These are phyloP conservation scores for Rhingia rostrata DNA, from an alignment of 2,888 invertebrate species.

Conservation along the genomic window DNA sequence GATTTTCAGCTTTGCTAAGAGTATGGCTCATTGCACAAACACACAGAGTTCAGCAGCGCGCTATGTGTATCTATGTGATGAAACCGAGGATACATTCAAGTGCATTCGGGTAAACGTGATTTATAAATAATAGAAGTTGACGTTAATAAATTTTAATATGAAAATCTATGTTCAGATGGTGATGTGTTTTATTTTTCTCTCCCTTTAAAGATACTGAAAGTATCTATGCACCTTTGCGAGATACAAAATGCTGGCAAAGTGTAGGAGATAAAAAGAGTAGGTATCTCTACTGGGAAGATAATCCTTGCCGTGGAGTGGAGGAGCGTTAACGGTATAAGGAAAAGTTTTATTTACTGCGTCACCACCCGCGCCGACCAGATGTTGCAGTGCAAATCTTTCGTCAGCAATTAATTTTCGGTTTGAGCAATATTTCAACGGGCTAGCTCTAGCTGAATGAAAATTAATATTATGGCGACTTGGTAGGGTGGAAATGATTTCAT, in stretches of 20 bases:
- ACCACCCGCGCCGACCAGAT: background rate
- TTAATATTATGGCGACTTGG: slow-evolving; percentile 33
- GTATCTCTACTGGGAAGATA: slow-evolving; percentile 17
- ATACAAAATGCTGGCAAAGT: slow-evolving; percentile 23
- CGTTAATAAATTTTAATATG: slow-evolving; percentile 74
- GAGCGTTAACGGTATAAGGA: slow-evolving; percentile 52
- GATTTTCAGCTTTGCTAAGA: slow-evolving; percentile 18
- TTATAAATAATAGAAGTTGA: slow-evolving; percentile 75
- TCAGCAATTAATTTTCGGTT: slow-evolving; percentile 69
- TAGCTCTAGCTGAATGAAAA: background rate
- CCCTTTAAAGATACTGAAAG: background rate
- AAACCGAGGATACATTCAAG: slow-evolving; percentile 57
- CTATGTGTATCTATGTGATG: slow-evolving; percentile 18
- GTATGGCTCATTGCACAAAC: slow-evolving; percentile 36
- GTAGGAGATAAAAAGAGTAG: slow-evolving; percentile 47
- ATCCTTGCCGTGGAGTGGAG: slow-evolving; percentile 28
- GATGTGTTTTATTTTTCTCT: slow-evolving; percentile 2
- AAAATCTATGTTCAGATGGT: slow-evolving; percentile 62
- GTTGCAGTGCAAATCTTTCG: slow-evolving; percentile 51
- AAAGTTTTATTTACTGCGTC: slow-evolving; percentile 12
- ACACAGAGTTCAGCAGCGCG: background rate
- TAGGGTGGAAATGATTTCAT: slow-evolving; percentile 17
- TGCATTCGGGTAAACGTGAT: slow-evolving; percentile 73
- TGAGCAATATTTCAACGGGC: slow-evolving; percentile 53
- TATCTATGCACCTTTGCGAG: slow-evolving; percentile 13